These are phyloP conservation scores for Conus betulinus DNA, from an alignment of 1,140 invertebrate genomes.

Conservation along the genomic window DNA sequence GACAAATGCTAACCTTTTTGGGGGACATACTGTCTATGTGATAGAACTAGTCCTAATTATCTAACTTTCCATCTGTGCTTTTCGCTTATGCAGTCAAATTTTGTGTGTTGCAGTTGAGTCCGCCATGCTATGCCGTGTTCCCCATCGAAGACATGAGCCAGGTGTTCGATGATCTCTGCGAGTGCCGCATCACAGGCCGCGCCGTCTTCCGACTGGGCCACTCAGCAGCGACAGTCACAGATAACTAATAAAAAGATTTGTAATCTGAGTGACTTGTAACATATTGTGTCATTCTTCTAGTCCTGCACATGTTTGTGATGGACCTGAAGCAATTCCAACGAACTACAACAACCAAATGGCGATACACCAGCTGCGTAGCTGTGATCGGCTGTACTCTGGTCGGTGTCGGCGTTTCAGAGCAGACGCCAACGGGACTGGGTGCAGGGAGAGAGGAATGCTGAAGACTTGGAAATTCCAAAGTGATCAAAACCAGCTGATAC, in stretches of 20 bases:
- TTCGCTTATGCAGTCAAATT: not conserved
- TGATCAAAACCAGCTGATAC: too few species aligned
- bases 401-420: not conserved
- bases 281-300: not conserved
- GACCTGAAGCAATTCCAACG: not conserved
- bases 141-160: conserved; percentile 89
- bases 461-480: not conserved
- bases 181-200: conserved; percentile 90
- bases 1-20: too few species aligned
- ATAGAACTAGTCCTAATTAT: too few species aligned
- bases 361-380: not conserved
- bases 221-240: conserved; percentile 46
- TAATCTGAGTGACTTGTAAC: not conserved
- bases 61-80: too few species aligned
- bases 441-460: not conserved
- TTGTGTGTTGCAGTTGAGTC: conserved; percentile 81
- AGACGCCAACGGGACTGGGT: not conserved
- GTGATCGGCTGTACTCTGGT: not conserved
- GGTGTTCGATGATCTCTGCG: conserved; percentile 89
- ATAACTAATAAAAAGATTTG: conserved; percentile 38
- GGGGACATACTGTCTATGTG: too few species aligned
- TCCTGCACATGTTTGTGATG: not conserved
- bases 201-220: conserved; percentile 76
- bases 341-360: conserved; percentile 1
- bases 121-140: conserved; percentile 90